Conservation (phyloP, 2,113 vertebrate species). For the Trinectes maculatus region DNA sequence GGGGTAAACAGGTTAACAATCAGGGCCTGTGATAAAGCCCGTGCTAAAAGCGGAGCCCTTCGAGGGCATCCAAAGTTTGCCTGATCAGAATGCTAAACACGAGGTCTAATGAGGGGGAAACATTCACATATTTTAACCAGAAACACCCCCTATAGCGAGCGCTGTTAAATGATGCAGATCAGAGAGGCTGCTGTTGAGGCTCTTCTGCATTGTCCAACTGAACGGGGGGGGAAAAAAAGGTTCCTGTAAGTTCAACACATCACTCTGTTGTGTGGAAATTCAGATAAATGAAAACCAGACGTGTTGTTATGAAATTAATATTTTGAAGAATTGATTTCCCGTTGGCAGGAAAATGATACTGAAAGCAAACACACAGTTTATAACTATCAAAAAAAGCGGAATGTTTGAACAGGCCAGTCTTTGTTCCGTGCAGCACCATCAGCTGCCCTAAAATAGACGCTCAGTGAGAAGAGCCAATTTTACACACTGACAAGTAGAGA, state of each 20-base stretch:
- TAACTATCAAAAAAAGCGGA: no score
- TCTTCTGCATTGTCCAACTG: not conserved
- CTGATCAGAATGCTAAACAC: slow-evolving; percentile 76
- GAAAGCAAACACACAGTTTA: no score
- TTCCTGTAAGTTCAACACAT: not conserved
- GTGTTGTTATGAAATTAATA: not conserved
- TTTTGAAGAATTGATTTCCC: not conserved
- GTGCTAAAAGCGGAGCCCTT: slow-evolving; percentile 44
- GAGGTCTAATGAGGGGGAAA: slow-evolving; percentile 55
- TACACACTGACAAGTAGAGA: not conserved
- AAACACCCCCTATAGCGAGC: slow-evolving; percentile 23
- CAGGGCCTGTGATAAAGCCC: slow-evolving; percentile 30
- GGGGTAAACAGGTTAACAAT: slow-evolving; percentile 26
- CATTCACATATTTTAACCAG: slow-evolving; percentile 55
- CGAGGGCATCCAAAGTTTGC: slow-evolving; percentile 32
- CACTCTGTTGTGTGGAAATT: not conserved
- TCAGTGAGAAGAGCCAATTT: slow-evolving; percentile 11
- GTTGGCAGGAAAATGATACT: no score
- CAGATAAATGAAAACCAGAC: slow-evolving; percentile 1
- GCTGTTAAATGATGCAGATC: slow-evolving; percentile 61
- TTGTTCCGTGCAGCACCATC: no score
- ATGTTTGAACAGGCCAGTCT: no score
- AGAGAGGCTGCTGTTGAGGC: slow-evolving; percentile 27
- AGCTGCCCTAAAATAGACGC: no score
- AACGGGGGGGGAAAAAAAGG: not conserved